Evolutionary conservation across 1,140 invertebrate genomes (phyloP), one percentile per base, ranked within the genome.

Genomic region (Pseudomyrmex pallidus): DNA sequence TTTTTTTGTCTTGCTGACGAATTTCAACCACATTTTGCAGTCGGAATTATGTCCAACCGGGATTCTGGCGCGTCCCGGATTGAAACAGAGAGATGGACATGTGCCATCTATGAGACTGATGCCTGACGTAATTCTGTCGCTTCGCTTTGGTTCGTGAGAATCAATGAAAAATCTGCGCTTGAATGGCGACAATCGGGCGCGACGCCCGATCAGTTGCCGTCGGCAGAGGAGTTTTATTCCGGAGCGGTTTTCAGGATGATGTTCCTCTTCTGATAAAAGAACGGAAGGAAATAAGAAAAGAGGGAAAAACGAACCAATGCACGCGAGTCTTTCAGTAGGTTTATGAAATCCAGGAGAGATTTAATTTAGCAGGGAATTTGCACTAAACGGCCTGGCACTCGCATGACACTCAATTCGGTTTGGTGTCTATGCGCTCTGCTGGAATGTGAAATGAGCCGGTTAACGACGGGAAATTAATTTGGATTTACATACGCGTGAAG

Each of bases 391-490:
- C 15, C 48, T 57, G 68, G n/a, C 44, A 35, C 48, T 63, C 61
- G 66, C 59, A 83, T 62, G 87, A 86, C 74, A 66, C 66, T 62
- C 48, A 61, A 67, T 25, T 44, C 25, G 63, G 72, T 25, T 17
- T 50, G 73, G 77, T 59, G 77, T 63, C 59, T 44, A 62, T 68
- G 62, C 62, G 70, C 63, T 73, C 67, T 59, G 72, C 78, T 77
- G 86, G 89, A 90, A 91, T 91, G 90, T 90, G 87, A 90, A 91
- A 92, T 91, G 90, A 89, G 84, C 62, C 73, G 76, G 44, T 63
- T 54, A 74, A 67, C 68, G 83, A 80, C 61, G 67, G 90, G 85
- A 91, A 92, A 92, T 91, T 91, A 91, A 92, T 92, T 92, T 91
- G 85, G 78, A 83, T 77, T 59, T 62, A 84, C 74, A 64, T 73